Evolutionary conservation across 35 echinoderm and acorn worm species (phyloP), one percentile per base, ranked within the genome.

Genomic region (Eucidaris tribuloides): DNA sequence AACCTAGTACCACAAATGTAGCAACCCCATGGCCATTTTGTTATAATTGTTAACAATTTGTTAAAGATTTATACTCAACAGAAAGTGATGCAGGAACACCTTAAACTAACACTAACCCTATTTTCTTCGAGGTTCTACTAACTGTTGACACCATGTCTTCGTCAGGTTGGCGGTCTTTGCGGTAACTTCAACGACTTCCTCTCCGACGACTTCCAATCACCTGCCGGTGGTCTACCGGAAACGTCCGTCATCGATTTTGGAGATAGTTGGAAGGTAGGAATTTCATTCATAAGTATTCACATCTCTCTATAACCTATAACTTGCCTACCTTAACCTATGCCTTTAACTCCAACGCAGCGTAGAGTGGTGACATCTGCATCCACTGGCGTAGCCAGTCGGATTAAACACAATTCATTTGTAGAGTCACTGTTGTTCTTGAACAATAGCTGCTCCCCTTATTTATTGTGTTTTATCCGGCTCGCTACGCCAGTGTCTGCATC

Each of bases 231-330:
- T 41, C 78, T 88, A 14, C 83, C 93, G 19, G 42, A 82, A 29
- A 82, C 77, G 27, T 76, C 80, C 29, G 48, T 86, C 20, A 81
- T 61, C 44, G 81, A 85, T 36, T 97, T 97, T 39, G 85, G 90
- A 13, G 62, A 89, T 54, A 84, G 86, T 66, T 97, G 94, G 94
- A 97, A 85, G 86, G 94, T 97, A 86, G 43, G 37, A n/a, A n/a
- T n/a, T n/a, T n/a, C n/a, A n/a, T n/a, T n/a, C n/a, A n/a, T n/a
- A n/a, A n/a, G n/a, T n/a, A n/a, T n/a, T n/a, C n/a, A n/a, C n/a
- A n/a, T n/a, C n/a, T n/a, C n/a, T n/a, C n/a, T n/a, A n/a, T n/a
- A n/a, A n/a, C n/a, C n/a, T n/a, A n/a, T n/a, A n/a, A n/a, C n/a
- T n/a, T n/a, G n/a, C n/a, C n/a, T n/a, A n/a, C n/a, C n/a, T n/a